A percentile compares a stretch with the other conserved stretches of the same genome.
phyloP scores from a whole-genome alignment of 2,797 vertebrate species.

The Alectoris magna region DNA sequence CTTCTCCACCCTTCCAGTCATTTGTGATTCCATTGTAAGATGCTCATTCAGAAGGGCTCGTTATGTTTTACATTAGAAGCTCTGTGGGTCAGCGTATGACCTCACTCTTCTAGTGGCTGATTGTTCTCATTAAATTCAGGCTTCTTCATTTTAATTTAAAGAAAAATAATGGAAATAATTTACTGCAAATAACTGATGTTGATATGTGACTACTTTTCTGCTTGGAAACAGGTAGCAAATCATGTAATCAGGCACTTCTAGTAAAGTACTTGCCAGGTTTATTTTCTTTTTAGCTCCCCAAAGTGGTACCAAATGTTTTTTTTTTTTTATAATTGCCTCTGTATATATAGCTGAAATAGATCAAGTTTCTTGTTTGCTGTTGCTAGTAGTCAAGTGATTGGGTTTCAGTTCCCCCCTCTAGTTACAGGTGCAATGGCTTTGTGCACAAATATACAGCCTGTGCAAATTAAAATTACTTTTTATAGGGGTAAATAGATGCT shows the following conservation, averaged over 20 bases:
- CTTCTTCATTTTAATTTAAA: background rate
- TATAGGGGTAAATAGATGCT: background rate
- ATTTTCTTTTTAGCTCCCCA: background rate
- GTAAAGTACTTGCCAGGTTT: background rate
- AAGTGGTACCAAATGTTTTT: conserved; percentile 3
- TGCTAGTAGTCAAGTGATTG: background rate
- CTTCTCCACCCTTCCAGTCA: background rate
- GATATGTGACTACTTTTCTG: background rate
- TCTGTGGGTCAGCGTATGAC: background rate
- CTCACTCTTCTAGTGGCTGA: background rate
- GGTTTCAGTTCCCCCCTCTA: conserved; percentile 8
- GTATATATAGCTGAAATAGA: background rate
- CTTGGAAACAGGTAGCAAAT: background rate
- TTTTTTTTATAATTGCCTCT: background rate
- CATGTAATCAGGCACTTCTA: background rate
- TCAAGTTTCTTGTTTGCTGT: background rate
- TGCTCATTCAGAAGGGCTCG: background rate
- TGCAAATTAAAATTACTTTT: background rate
- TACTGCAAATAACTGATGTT: background rate
- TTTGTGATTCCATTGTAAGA: background rate
- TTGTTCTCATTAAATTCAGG: background rate
- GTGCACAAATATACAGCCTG: background rate
- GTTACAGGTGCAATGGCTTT: background rate
- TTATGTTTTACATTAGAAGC: background rate
- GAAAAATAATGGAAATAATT: background rate